Evolutionary conservation across 92 coral and sea anemone genomes (phyloP), one percentile per base, ranked within the genome.

Genomic region (Desmophyllum pertusum): DNA sequence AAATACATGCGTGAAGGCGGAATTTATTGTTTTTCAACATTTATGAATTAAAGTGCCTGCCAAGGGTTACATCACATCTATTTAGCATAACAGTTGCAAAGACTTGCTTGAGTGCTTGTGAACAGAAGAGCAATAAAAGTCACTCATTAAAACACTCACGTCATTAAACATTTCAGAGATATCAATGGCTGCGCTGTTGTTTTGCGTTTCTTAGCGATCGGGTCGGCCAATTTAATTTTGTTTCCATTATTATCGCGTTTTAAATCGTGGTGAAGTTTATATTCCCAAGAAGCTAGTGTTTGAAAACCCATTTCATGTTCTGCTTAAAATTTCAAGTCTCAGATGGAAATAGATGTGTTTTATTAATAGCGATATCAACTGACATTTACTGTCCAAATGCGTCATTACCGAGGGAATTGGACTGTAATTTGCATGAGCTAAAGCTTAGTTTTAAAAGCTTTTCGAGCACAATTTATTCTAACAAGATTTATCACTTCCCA

Each of bases 51-150:
- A 42, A 29, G 30, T 21, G 9, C 43, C 72, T 72, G 70, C 14
- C 43, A 57, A 62, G 33, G 57, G 61, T 72, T 82, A 82, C 86
- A 72, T 82, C 86, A 82, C 71, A 53, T 30, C 79, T 72, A 42
- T 42, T 82, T 82, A n/a, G 86, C 86, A 82, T 82, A 82, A 82
- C 86, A 82, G 79, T 71, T 31, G 68, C 59, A 71, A 82, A 40
- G 70, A 40, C 66, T 41, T 42, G 86, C 70, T 59, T 42, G 68
- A 82, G 70, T 55, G 86, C 43, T 72, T 72, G 77, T 40, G 51
- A 35, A 72, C 77, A 41, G 76, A 70, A 40, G 53, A 70, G 37
- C 76, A 68, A 46, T 67, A 36, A 43, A 33, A 36, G 30, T 25
- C 43, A 57, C 73, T 67, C 31, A 33, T 64, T 6, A 77, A 29